phyloP scores from a whole-genome alignment of 2,888 invertebrate species.

The Drosophila anomalipes region DNA sequence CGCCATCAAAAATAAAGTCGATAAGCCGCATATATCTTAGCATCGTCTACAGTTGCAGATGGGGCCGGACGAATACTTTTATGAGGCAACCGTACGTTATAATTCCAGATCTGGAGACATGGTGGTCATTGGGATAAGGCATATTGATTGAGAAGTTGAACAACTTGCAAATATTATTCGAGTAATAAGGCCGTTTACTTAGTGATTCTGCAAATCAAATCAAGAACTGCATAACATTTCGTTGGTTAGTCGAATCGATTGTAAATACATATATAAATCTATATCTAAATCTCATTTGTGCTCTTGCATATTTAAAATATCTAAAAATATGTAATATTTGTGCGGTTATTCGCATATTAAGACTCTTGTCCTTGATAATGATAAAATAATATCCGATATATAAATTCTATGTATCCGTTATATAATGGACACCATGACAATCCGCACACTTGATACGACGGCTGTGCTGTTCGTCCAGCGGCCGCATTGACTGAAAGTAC shows the following conservation, averaged over 20 bases:
- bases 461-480: conserved; percentile 20
- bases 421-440: conserved; percentile 44
- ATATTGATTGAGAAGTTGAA: not conserved
- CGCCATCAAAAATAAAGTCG: conserved; percentile 6
- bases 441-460: conserved; percentile 29
- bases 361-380: not conserved
- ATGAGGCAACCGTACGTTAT: conserved; percentile 27
- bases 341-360: not conserved
- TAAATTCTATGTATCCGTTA: conserved; percentile 24
- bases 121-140: not conserved
- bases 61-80: not conserved
- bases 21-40: conserved; percentile 3
- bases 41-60: conserved; percentile 11
- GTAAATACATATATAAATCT: not conserved
- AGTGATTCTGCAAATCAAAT: not conserved
- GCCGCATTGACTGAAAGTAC: conserved; percentile 44
- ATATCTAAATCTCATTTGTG: not conserved
- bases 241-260: not conserved
- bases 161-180: not conserved
- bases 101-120: conserved; percentile 17
- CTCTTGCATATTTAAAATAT: not conserved
- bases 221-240: not conserved
- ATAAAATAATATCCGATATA: not conserved
- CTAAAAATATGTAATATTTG: not conserved
- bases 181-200: not conserved